Evolutionary conservation across 2,113 vertebrate species (phyloP).

Genomic region (Stigmatopora nigra): DNA sequence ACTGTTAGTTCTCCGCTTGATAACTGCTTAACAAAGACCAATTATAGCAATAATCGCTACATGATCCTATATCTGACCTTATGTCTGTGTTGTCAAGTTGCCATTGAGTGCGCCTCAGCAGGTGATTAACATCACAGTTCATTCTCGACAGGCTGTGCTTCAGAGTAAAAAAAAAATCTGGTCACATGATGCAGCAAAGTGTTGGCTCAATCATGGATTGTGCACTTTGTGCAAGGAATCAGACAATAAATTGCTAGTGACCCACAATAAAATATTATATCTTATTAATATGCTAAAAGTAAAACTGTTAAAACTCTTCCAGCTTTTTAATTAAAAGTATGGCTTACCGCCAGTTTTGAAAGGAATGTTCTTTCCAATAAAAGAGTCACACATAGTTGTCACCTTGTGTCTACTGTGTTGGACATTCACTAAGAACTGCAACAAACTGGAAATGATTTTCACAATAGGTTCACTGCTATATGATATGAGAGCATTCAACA

Average conservation of each 20-base stretch:
- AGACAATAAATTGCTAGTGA: constrained; percentile 3
- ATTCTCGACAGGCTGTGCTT: constrained; percentile 9
- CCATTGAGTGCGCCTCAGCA: constrained; percentile 21
- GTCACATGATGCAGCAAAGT: constrained; percentile 15
- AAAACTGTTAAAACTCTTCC: not conserved
- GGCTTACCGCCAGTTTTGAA: not conserved
- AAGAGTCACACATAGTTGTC: constrained; percentile 23
- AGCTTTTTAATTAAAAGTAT: not conserved
- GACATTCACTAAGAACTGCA: constrained; percentile 24
- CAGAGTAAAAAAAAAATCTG: constrained; percentile 28
- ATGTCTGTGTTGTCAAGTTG: constrained; percentile 12
- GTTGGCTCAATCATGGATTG: constrained; percentile 21
- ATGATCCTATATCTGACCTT: constrained; percentile 22
- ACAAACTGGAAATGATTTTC: constrained; percentile 26
- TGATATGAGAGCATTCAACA: constrained; percentile 17
- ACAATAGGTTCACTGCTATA: not conserved
- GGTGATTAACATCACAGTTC: constrained; percentile 8
- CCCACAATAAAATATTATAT: not conserved
- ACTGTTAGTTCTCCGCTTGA: constrained; percentile 32
- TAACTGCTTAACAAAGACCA: constrained; percentile 51
- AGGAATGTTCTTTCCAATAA: not conserved
- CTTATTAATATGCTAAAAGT: not conserved
- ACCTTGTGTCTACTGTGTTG: constrained; percentile 24
- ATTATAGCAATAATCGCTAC: constrained; percentile 49
- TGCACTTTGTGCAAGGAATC: constrained; percentile 8